Conservation (phyloP, 2,888 invertebrate genomes). For the Heliconius charithonia region DNA sequence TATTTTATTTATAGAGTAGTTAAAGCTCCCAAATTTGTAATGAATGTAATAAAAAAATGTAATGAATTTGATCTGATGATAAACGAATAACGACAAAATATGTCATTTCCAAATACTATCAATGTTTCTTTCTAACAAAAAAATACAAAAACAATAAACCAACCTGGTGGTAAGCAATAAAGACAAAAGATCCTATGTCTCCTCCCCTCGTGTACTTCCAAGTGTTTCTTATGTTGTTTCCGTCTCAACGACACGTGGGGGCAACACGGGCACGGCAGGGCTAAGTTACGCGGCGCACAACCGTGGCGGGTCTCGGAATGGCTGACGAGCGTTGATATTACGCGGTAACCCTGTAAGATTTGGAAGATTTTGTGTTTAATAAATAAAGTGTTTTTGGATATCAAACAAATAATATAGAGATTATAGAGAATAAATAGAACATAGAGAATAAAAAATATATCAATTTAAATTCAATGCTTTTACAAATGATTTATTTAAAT, state of each 20-base stretch:
- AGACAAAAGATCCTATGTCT: slow-evolving; percentile 71
- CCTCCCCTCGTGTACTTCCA: slow-evolving; percentile 65
- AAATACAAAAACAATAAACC: slow-evolving; percentile 43
- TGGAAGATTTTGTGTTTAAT: background rate
- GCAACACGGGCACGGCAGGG: slow-evolving; percentile 75
- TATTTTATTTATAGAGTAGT: too few relatives aligned
- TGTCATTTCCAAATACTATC: slow-evolving; percentile 46
- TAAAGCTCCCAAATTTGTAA: too few relatives aligned
- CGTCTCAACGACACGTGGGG: slow-evolving; percentile 73
- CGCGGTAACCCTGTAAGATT: slow-evolving; percentile 73
- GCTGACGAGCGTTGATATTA: slow-evolving; percentile 67
- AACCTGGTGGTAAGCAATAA: slow-evolving; percentile 71
- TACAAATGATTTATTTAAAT: too few relatives aligned
- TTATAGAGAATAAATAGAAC: too few relatives aligned
- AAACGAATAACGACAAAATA: slow-evolving; percentile 72
- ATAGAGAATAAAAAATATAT: too few relatives aligned
- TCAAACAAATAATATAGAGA: too few relatives aligned
- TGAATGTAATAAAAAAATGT: too few relatives aligned
- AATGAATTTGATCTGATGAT: too few relatives aligned
- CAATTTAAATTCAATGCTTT: too few relatives aligned
- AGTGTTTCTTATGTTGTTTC: slow-evolving; percentile 74
- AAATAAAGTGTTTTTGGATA: too few relatives aligned
- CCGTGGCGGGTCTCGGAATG: slow-evolving; percentile 74
- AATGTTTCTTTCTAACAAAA: background rate
- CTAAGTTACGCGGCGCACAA: slow-evolving; percentile 61